Evolutionary conservation across 2,888 invertebrate genomes (phyloP), one percentile per base, ranked within the genome.

Genomic region (Ectobius pallidus): DNA sequence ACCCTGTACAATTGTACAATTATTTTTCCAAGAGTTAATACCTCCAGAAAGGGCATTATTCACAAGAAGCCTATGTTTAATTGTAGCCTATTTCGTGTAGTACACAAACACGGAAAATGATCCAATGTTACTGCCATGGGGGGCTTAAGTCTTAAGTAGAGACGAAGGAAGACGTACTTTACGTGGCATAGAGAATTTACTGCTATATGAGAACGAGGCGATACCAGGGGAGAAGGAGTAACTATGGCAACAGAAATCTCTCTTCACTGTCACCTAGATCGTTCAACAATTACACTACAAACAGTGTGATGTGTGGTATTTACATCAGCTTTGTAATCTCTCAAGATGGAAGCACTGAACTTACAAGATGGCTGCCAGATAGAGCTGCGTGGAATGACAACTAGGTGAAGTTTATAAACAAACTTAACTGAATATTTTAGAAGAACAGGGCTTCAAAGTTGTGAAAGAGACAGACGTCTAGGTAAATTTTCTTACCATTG

Each of bases 111-210:
- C n/a, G n/a, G n/a, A n/a, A n/a, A n/a, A n/a, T n/a, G 52, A 20
- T 25, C 22, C 52, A 52, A 25, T 52, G 52, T 52, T 52, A 52
- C 25, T 25, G 14, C 25, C 25, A 52, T 25, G 25, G 14, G 7
- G 25, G 52, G 46, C 46, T 25, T 20, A 52, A 4, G 52, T 52
- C 52, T 52, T 52, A 14, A 20, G 52, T 25, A 52, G 22, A 52
- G 25, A 52, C 11, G 14, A 20, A 25, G 14, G 52, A 52, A 25
- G 7, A 25, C 25, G 25, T 52, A 25, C 52, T 14, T 52, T 52
- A 25, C 25, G 20, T 52, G 22, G 52, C 52, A 52, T 52, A 52
- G 22, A 52, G 52, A 52, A 52, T 52, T 52, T 52, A 52, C 25
- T 20, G 52, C 52, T 14, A 52, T 25, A 52, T 52, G 52, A 52